Base-by-base conservation (phyloP, 2,113 vertebrate genomes). In the Xiphophorus couchianus region DNA sequence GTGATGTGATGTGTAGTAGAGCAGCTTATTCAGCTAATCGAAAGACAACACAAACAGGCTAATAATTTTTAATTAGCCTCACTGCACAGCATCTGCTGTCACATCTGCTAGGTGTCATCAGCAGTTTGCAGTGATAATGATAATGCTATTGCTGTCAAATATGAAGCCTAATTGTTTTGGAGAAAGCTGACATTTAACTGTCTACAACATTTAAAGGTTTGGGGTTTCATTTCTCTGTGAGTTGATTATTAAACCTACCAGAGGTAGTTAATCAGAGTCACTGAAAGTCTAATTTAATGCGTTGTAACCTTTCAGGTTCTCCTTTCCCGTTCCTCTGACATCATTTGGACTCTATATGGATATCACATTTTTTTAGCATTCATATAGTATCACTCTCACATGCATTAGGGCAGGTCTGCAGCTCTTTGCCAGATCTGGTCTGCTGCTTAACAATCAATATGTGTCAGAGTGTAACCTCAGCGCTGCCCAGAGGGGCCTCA, bases 61-160 rank as follows among this genome's bases (percentile, higher is more conserved):
- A 84, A 87, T 86, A 81, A 82, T 81, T 78, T 77, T 70, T 84
- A 83, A 90, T 90, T 83, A 86, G 73, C 85, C 69, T 71, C 80
- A 62, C 15, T 31, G 75, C 51, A 54, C 76, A 77, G 76, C 71
- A 44, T 73, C 67, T 77, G 80, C 76, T 30, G 9, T 73, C 77
- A 74, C 83, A 83, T 85, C 85, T 78, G 86, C 65, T 80, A 66
- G 35, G 67, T 79, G 89, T 84, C 81, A 83, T 66, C 69, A 81
- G 42, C 28, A 14, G 15, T 77, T 88, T 69, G 42, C 70, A 17
- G 62, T 62, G 22, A 58, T 58, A 72, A 84, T 73, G 79, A 83
- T 81, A 79, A 77, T 58, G 25, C 71, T 76, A 5, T 82, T n/a
- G 2, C 63, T 22, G 71, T 78, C 72, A 42, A 73, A 84, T 39